Percentiles rank a stretch among this genome's conserved stretches.
Conservation (phyloP, 2,797 vertebrate species). For the Acrocephalus scirpaceus region DNA sequence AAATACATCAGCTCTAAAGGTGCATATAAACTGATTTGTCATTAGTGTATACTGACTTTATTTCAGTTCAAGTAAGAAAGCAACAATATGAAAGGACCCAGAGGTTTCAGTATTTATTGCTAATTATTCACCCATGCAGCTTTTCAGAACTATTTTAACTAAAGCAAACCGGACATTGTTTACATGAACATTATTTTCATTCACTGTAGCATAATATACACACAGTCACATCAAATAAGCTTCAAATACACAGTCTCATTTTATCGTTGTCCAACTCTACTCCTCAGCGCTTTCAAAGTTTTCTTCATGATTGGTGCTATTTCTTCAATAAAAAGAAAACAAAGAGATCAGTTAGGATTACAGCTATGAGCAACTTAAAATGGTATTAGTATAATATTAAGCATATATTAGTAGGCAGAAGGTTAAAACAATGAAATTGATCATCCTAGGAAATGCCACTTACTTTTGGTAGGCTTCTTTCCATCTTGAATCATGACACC, state of each 20-base stretch:
- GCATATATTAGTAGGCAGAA: not conserved
- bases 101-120: constrained; percentile 14
- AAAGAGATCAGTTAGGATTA: not conserved
- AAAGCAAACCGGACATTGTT: not conserved
- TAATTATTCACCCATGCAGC: not conserved
- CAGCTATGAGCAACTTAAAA: not conserved
- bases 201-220: not conserved
- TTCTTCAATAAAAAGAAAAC: constrained; percentile 68
- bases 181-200: not conserved
- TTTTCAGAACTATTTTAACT: not conserved
- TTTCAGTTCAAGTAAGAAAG: not conserved
- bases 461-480: constrained; percentile 84
- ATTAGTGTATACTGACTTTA: not conserved
- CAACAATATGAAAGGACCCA: not conserved
- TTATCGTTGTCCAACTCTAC: constrained; percentile 78
- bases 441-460: constrained; percentile 32
- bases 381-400: not conserved
- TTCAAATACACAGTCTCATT: not conserved
- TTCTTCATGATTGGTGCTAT: constrained; percentile 91
- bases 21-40: not conserved
- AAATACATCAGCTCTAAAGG: not conserved
- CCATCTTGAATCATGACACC: constrained; percentile 69
- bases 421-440: not conserved
- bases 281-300: constrained; percentile 85
- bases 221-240: not conserved